Evolutionary conservation across 2,888 invertebrate genomes (phyloP), one percentile per base, ranked within the genome.

Genomic region (Coleophora flavipennella): DNA sequence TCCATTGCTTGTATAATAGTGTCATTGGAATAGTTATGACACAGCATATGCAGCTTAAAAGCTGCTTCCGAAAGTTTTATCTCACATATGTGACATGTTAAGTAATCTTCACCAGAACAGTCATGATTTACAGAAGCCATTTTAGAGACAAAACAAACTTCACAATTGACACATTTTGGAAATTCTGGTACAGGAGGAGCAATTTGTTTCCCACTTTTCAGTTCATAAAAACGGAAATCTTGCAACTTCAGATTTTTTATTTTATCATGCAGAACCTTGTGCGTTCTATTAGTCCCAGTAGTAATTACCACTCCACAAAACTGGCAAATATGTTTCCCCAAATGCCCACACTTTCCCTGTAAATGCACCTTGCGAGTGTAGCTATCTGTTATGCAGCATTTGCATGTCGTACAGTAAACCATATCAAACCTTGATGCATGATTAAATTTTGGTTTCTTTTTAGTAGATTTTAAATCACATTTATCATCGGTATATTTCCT

Each of bases 261-360:
- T 36, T 51, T 53, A 34, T 43, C 41, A 46, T 79, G 79, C 20
- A 62, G 38, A 10, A 44, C 48, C 53, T 46, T 56, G 47, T 79
- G 79, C 13, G 51, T 43, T 31, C 38, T 29, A 26, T 63, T 51
- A 37, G 53, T 43, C 44, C 52, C 59, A 12, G 42, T 36, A 1
- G 71, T 66, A 34, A 74, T 55, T 38, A 62, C 44, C 33, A 80
- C 57, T 2, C 79, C 79, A 55, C 79, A 80, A 36, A 48, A 40
- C 46, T 55, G 56, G 44, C 78, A 78, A 20, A 62, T 43, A 39
- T 41, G 45, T 44, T 52, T 69, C 7, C 33, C 13, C 8, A 66
- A 49, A 37, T 64, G 48, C 10, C 41, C 40, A 48, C 76, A 77
- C 29, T 42, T 50, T 8, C 44, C 46, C 41, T 67, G 44, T 2